These are phyloP conservation scores for Thalassophryne amazonica DNA, from an alignment of 2,797 vertebrate genomes.

Conservation along the genomic window DNA sequence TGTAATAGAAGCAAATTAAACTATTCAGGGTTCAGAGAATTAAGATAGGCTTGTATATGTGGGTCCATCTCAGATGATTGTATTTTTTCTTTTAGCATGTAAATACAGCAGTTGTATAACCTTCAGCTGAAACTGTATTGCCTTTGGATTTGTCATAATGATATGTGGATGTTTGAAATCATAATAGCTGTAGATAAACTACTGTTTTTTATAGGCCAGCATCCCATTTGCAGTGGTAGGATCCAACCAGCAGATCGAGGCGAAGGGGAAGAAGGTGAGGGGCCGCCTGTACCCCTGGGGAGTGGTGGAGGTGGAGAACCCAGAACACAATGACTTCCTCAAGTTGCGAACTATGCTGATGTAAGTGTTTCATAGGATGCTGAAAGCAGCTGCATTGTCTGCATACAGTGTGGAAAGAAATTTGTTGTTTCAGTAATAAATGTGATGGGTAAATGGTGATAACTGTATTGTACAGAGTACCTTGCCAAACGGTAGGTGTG, in stretches of 20 bases:
- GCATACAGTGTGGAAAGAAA: too few relatives aligned
- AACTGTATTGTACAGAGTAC: too few relatives aligned
- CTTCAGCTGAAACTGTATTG: too few relatives aligned
- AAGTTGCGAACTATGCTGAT: conserved; percentile 98
- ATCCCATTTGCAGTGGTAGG: conserved; percentile 97
- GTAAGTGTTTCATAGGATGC: conserved; percentile 71
- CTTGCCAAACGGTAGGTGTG: too few relatives aligned
- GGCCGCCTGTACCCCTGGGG: conserved; percentile 98
- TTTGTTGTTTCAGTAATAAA: too few relatives aligned
- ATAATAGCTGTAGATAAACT: background rate
- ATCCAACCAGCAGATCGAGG: conserved; percentile 97
- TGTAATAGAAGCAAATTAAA: too few relatives aligned
- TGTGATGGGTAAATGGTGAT: too few relatives aligned
- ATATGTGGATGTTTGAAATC: background rate
- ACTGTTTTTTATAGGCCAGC: conserved; percentile 79
- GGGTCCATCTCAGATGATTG: too few relatives aligned
- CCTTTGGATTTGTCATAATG: background rate
- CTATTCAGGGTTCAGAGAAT: too few relatives aligned
- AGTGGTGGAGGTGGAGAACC: conserved; percentile 97
- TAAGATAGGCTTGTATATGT: too few relatives aligned
- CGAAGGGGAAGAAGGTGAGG: conserved; percentile 97
- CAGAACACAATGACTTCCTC: conserved; percentile 96
- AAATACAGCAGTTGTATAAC: too few relatives aligned
- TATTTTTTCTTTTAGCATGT: too few relatives aligned
- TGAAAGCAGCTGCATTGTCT: background rate